Base-by-base conservation (phyloP, 1,140 invertebrate genomes). In the Monochamus saltuarius region DNA sequence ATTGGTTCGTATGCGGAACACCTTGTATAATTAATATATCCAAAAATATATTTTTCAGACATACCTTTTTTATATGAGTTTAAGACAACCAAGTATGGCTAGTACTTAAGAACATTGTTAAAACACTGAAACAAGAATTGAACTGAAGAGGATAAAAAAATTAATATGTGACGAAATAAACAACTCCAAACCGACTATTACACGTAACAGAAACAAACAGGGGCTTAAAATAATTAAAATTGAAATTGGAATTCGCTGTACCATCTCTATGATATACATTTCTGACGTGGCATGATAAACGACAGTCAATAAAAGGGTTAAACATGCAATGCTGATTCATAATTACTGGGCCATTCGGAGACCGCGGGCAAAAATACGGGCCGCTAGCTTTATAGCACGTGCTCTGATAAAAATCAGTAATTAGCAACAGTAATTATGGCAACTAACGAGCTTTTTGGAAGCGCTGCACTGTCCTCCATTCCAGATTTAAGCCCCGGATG, bases 391-490 rank as follows among this genome's bases (percentile, higher is more conserved):
- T 65, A 65, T 63, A 62, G 67, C 69, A 75, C 72, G 72, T 73
- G 72, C 72, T 49, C 71, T 67, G 73, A 75, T 75, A 75, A 75
- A 75, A 75, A 75, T 75, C 73, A 72, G 72, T 73, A 75, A 75
- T 75, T 75, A 75, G 72, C 72, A 66, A 69, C 69, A 65, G 72
- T 73, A 75, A 75, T 75, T 75, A 75, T 74, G 60, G 70, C 64
- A 73, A 73, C 73, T 75, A 75, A 75, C 72, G 73, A 75, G 72
- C 70, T 69, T 72, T 74, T 68, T 56, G 68, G 64, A 63, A 59
- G 58, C 61, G 56, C 60, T 54, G 56, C 59, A 50, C 61, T 62
- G 60, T 69, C 58, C 56, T 56, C 38, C 51, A 45, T 61, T 67
- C 62, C 56, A 51, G 56, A 58, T 56, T 59, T 52, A 56, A 65